Evolutionary conservation across 1,140 invertebrate genomes (phyloP), one percentile per base, ranked within the genome.

Genomic region (Drosophila ficusphila): DNA sequence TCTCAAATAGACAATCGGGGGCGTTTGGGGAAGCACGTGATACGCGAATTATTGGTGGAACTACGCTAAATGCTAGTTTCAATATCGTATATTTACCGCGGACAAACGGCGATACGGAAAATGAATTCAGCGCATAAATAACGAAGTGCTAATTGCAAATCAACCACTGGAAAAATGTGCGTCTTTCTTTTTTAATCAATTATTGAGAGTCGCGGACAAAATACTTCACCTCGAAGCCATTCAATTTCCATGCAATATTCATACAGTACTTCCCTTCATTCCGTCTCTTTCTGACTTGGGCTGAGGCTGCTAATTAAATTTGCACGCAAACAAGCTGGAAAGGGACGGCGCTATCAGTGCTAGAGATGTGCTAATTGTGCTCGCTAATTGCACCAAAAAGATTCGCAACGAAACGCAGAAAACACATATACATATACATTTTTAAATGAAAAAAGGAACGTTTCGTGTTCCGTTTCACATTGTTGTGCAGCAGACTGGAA

Each of bases 401-500:
- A 53, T 67, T 68, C 62, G 65, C 65, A 68, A 54, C 18, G 61
- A 53, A 68, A 69, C 61, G 64, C 39, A 39, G 52, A 58, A 41
- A 49, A 71, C 29, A 39, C 31, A 41, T n/a, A 21, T 19, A 19
- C n/a, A 11, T 41, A 6, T n/a, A 2, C 5, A n/a, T 2, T 33
- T 18, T 11, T 52, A 52, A 21, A 19, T 33, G 9, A 71, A 67
- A 36, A 67, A 36, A 52, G 74, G 49, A 62, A 47, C 44, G 60
- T 23, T 67, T 67, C 60, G 64, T 67, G 58, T 76, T 79, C 53
- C 77, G 44, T 51, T 78, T 78, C 53, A 39, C 69, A 78, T 78
- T 78, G 60, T 71, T 82, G 73, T 76, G 67, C 78, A 81, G 41
- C 51, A 76, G 78, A 83, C 79, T 83, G 79, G 79, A 83, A 85